phyloP scores from a whole-genome alignment of 2,888 invertebrate species.

The Diarsia brunnea region DNA sequence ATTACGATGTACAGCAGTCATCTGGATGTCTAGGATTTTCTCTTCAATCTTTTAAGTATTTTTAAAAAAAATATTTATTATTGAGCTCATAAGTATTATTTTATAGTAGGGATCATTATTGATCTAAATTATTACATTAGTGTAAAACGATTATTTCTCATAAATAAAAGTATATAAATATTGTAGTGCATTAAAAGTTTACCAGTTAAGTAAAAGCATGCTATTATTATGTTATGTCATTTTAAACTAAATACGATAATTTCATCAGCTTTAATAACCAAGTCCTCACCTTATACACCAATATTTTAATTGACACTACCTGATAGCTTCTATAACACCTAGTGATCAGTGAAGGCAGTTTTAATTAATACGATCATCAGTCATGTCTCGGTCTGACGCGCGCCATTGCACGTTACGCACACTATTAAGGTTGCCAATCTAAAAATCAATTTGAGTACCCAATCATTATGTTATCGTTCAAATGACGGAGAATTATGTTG shows the following conservation, averaged over 20 bases:
- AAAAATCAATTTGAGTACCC: slow-evolving; percentile 57
- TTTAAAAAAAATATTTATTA: too few species aligned
- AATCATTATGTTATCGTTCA: slow-evolving; percentile 45
- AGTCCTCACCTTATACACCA: background rate
- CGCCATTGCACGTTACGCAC: slow-evolving; percentile 8
- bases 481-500: slow-evolving; percentile 27
- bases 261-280: background rate
- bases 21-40: background rate
- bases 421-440: slow-evolving; percentile 52
- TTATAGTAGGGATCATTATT: too few species aligned
- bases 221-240: too few species aligned
- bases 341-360: slow-evolving; percentile 8
- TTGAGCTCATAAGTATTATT: too few species aligned
- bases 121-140: too few species aligned
- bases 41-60: background rate
- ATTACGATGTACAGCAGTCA: slow-evolving; percentile 3
- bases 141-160: too few species aligned
- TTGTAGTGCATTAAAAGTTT: too few species aligned
- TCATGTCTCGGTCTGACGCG: slow-evolving; percentile 33
- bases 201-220: too few species aligned
- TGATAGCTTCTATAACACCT: slow-evolving; percentile 16
- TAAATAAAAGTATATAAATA: too few species aligned
- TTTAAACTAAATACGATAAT: background rate
- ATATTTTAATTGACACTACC: background rate
- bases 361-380: slow-evolving; percentile 48